A percentile compares a stretch with the other conserved stretches of the same genome.
phyloP scores from a whole-genome alignment of 2,797 vertebrate species.

The Coranthus polyacanthus region DNA sequence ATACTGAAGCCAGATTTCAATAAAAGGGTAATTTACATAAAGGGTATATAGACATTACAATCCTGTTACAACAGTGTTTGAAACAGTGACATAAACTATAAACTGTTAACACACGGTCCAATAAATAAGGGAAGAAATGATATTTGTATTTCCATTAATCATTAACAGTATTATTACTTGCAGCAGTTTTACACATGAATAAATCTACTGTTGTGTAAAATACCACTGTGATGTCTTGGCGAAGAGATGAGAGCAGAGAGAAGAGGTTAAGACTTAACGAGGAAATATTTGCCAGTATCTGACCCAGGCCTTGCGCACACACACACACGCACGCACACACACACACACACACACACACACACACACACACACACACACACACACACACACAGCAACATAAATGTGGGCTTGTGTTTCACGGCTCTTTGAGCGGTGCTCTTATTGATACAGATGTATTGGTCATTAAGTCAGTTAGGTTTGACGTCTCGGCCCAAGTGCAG shows the following conservation, averaged over 20 bases:
- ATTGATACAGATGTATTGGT: conserved; percentile 84
- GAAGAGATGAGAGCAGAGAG: conserved; percentile 65
- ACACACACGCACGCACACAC: conserved; percentile 16
- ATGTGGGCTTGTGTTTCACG: conserved; percentile 74
- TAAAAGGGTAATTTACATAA: too few species aligned
- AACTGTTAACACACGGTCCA: conserved; percentile 5
- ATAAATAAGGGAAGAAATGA: conserved; percentile 32
- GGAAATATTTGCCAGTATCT: conserved; percentile 70
- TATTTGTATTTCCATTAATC: conserved; percentile 54
- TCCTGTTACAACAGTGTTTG: background rate
- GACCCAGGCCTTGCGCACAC: conserved; percentile 49
- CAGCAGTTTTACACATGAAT: conserved; percentile 62
- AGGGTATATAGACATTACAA: too few species aligned
- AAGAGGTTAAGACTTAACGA: conserved; percentile 67
- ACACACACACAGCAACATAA: conserved; percentile 40
- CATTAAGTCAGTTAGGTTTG: conserved; percentile 84
- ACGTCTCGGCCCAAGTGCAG: conserved; percentile 71
- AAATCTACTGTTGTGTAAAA: conserved; percentile 54
- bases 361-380: conserved; percentile 20
- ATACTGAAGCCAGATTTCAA: background rate
- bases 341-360: conserved; percentile 30
- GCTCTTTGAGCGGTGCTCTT: conserved; percentile 64
- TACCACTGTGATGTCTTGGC: conserved; percentile 50
- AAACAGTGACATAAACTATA: background rate
- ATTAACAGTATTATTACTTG: conserved; percentile 52